Evolutionary conservation across 2,113 vertebrate species (phyloP), one percentile per base, ranked within the genome.

Genomic region (Carassius gibelio): DNA sequence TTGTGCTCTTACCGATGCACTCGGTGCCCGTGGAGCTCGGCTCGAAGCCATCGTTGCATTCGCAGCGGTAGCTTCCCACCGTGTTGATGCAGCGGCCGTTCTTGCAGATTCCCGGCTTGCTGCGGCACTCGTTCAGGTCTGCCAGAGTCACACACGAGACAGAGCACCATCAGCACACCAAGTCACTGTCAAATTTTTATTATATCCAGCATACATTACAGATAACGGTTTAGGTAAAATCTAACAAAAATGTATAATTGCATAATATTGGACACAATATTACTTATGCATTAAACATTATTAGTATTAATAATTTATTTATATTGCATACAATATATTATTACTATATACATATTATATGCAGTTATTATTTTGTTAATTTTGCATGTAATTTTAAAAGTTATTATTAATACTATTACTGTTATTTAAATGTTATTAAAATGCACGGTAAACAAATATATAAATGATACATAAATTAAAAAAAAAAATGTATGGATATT

Each of bases 101-200:
- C 93, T 96, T 94, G 75, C 98, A 99, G 92, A 97, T 95, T 3
- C 95, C 94, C 0, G 97, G 95, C 87, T 96, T 97, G 85, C 93
- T 89, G 0, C 92, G 93, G 74, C 97, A 99, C 87, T 99, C 98
- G 0, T 99, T 97, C 86, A 98, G 95, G 88, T 99, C 98, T 96
- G 92, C 59, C 5, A 50, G 26, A 45, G 45, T 42, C 42, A 42
- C 42, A 42, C 30, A 38, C 36, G 5, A 69, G 26, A 36, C 0
- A 4, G 7, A 17, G 9, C 61, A 23, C 3, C n/a, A 23, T 23
- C 1, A 23, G n/a, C 62, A 59, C 55, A 30, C 64, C 7, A 6
- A 30, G 15, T 15, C 15, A 17, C 23, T 1, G 45, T 48, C 4
- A 30, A 30, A 66, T 26, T 13, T 15, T 6, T 15, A 30, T 66